Percentiles rank a stretch among this genome's conserved stretches.
Conservation (phyloP, 2,113 vertebrate genomes). For the Lipotes vexillifer region DNA sequence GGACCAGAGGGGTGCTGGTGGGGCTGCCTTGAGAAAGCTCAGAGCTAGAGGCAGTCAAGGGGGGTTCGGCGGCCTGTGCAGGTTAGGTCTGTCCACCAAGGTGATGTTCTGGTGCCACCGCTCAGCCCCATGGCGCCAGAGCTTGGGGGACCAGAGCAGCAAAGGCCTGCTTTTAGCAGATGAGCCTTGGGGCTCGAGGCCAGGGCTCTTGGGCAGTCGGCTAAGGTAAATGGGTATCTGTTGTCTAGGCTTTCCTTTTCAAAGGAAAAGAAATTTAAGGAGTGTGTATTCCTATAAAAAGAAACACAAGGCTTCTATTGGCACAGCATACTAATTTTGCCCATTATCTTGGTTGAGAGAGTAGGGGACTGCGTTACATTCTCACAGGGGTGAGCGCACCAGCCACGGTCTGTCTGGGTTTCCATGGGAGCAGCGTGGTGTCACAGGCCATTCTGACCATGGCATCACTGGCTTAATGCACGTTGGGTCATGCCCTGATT, state of each 20-base stretch:
- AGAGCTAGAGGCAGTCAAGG: neutral
- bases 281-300: neutral
- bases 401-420: fast-evolving
- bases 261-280: neutral
- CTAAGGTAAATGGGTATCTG: neutral
- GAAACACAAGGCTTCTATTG: neutral
- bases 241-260: neutral
- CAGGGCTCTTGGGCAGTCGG: neutral
- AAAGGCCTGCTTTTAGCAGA: neutral
- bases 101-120: fast-evolving
- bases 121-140: fast-evolving
- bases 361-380: neutral
- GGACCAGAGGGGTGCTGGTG: fast-evolving
- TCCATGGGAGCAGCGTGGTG: fast-evolving
- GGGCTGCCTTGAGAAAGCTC: neutral
- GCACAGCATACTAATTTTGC: neutral
- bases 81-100: neutral
- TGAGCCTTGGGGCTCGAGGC: fast-evolving
- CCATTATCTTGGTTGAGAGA: neutral
- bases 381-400: fast-evolving
- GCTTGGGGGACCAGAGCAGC: neutral
- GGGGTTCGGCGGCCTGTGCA: too few species aligned
- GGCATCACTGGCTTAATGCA: neutral
- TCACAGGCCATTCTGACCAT: fast-evolving
- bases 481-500: fast-evolving